Evolutionary conservation across 2,888 invertebrate genomes (phyloP).

Genomic region (Sceliomorpha sp.): DNA sequence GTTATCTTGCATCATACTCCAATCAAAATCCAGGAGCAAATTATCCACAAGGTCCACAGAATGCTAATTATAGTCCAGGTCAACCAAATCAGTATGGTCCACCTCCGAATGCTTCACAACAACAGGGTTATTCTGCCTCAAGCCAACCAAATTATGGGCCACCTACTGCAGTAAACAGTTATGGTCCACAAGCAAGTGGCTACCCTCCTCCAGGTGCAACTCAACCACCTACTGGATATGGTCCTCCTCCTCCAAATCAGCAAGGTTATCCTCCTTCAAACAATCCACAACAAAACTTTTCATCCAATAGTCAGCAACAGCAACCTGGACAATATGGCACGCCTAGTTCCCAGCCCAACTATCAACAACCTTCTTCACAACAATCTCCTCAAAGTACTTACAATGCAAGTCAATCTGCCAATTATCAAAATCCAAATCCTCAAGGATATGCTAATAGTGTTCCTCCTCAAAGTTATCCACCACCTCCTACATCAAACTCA

Average conservation of each 20-base stretch:
- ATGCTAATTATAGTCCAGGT: constrained; percentile 77
- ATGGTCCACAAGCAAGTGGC: constrained; percentile 78
- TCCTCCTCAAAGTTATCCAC: constrained; percentile 78
- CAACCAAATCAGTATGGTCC: constrained; percentile 84
- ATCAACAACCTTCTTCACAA: constrained; percentile 70
- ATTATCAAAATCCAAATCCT: constrained; percentile 81
- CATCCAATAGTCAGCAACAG: constrained; percentile 78
- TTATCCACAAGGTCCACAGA: constrained; percentile 84
- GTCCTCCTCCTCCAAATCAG: constrained; percentile 85
- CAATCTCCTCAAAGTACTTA: constrained; percentile 75
- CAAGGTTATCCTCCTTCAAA: constrained; percentile 85
- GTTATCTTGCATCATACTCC: constrained; percentile 81
- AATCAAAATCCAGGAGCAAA: constrained; percentile 82
- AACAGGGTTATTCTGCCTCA: constrained; percentile 84
- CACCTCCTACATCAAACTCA: constrained; percentile 81
- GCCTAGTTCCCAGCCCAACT: constrained; percentile 78
- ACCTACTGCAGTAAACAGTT: constrained; percentile 75
- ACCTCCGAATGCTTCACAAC: constrained; percentile 83
- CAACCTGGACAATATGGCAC: constrained; percentile 78
- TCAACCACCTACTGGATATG: constrained; percentile 83
- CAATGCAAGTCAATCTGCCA: constrained; percentile 75
- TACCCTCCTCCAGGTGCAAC: constrained; percentile 84
- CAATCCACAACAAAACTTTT: constrained; percentile 78
- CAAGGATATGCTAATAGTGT: constrained; percentile 81
- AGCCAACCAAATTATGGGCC: constrained; percentile 81